phyloP scores from a whole-genome alignment of 1,140 invertebrate species.

The Potamilus streckersoni region DNA sequence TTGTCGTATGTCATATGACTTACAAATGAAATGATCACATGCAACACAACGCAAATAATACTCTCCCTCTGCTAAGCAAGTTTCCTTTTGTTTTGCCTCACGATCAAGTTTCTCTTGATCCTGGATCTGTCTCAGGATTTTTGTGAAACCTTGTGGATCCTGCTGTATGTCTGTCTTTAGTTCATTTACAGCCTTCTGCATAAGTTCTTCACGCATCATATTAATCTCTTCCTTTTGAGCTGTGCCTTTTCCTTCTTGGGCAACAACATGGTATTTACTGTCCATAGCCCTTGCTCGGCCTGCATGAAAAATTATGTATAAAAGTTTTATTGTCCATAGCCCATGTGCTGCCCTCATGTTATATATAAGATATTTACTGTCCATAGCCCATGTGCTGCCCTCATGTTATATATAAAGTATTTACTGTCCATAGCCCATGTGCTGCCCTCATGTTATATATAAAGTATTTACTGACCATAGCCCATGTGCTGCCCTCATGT shows the following conservation, averaged over 20 bases:
- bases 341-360: constrained; percentile 35
- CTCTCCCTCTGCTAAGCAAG: constrained; percentile 17
- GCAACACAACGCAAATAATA: constrained; percentile 38
- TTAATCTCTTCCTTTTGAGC: constrained; percentile 45
- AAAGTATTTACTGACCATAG: constrained; percentile 34
- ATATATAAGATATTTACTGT: constrained; percentile 27
- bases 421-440: constrained; percentile 35
- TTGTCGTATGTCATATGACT: constrained; percentile 33
- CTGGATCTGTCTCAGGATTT: constrained; percentile 36
- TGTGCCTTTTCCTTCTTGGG: constrained; percentile 23
- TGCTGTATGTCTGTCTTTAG: background rate
- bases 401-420: no score
- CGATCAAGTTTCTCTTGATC: constrained; percentile 36
- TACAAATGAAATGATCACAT: constrained; percentile 36
- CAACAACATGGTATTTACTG: constrained; percentile 37
- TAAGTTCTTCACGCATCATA: constrained; percentile 46
- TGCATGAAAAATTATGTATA: background rate
- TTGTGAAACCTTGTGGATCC: constrained; percentile 18
- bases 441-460: no score
- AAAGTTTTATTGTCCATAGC: constrained; percentile 33
- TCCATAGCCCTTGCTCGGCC: constrained; percentile 41
- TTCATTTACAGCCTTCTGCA: constrained; percentile 39
- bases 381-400: no score
- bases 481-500: no score
- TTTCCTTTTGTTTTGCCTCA: constrained; percentile 24